A percentile compares a stretch with the other conserved stretches of the same genome.
These are phyloP conservation scores for Ataeniobius toweri DNA, from an alignment of 2,797 vertebrate species.

Conservation along the genomic window DNA sequence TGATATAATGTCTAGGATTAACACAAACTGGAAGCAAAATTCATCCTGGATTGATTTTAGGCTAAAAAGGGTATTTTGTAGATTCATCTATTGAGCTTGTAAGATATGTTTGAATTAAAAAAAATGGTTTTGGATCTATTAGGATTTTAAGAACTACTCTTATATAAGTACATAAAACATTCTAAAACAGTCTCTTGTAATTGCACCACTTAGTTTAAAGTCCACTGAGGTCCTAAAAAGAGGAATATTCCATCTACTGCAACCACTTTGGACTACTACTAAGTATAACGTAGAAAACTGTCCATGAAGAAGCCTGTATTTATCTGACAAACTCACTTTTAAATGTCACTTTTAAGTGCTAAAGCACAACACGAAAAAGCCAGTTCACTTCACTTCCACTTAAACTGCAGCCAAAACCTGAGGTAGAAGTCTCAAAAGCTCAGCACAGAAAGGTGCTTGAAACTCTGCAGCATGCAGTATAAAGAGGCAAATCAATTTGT, in stretches of 20 bases:
- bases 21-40: no score
- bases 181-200: not conserved
- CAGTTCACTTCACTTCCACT: not conserved
- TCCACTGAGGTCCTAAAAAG: conserved; percentile 5
- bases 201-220: conserved; percentile 15
- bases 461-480: not conserved
- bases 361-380: not conserved
- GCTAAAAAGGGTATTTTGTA: no score
- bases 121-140: no score
- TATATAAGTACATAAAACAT: conserved; percentile 16
- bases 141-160: not conserved
- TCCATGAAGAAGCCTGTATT: not conserved
- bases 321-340: conserved; percentile 14
- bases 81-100: no score
- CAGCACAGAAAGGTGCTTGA: conserved; percentile 1
- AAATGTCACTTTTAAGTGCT: conserved; percentile 53
- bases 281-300: not conserved
- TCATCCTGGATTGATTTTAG: no score
- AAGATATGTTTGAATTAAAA: no score
- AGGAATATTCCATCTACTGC: conserved; percentile 15
- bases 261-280: not conserved
- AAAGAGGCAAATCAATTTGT: not conserved
- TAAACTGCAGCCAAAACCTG: conserved; percentile 20
- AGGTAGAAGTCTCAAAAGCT: conserved; percentile 9
- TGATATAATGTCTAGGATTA: not conserved